Conservation (phyloP, 2,113 vertebrate species). For the Piaya cayana region DNA sequence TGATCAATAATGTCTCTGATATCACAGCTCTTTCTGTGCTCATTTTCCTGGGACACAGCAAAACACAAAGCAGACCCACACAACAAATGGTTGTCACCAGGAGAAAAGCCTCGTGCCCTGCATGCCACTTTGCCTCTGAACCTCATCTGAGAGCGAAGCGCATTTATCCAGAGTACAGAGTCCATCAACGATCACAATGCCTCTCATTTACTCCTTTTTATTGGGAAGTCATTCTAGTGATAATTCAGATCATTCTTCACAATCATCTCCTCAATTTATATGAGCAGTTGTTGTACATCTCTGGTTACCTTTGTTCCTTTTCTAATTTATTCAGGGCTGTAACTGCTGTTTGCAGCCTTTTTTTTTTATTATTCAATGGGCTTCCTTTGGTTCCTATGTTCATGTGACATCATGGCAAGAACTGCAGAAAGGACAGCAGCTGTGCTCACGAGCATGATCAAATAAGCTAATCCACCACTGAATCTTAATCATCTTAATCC, state of each 20-base stretch:
- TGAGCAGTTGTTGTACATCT: neutral
- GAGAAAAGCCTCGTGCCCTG: neutral
- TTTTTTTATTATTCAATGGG: neutral
- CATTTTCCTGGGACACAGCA: neutral
- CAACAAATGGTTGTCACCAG: neutral
- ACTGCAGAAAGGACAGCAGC: neutral
- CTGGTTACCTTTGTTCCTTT: neutral
- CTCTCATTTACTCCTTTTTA: neutral
- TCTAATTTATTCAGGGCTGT: neutral
- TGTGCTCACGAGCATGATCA: neutral
- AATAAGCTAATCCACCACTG: neutral
- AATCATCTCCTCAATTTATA: neutral
- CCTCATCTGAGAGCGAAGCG: neutral
- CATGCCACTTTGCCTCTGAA: neutral
- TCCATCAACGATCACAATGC: neutral
- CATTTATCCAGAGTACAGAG: neutral
- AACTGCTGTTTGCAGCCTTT: neutral
- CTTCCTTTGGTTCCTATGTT: neutral
- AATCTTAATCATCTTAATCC: neutral
- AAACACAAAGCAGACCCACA: neutral
- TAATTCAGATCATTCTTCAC: neutral
- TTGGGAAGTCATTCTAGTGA: neutral
- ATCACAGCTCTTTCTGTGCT: neutral
- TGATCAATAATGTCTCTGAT: neutral
- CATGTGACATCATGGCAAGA: neutral